Evolutionary conservation across 2,113 vertebrate genomes (phyloP).

Genomic region (Emydocephalus ijimae): DNA sequence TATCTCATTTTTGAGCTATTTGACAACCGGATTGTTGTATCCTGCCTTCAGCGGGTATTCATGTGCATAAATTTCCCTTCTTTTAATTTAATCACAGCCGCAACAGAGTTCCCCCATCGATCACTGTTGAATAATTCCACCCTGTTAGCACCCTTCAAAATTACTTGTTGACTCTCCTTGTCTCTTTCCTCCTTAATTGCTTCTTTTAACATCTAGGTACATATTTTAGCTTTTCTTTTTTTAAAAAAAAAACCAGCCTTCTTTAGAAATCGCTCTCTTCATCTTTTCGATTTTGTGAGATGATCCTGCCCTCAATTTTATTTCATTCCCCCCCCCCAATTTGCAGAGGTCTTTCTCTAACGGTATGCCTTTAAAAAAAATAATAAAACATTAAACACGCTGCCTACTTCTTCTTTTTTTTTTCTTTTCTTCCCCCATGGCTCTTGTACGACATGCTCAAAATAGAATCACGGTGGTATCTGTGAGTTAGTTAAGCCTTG

Average conservation of each 20-base stretch:
- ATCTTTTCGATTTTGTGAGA: constrained; percentile 32
- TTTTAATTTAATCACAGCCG: constrained; percentile 8
- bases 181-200: constrained; percentile 38
- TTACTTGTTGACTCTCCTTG: constrained; percentile 29
- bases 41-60: constrained; percentile 25
- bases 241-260: neutral
- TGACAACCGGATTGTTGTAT: neutral
- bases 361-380: neutral
- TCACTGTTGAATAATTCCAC: constrained; percentile 41
- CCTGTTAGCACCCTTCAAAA: constrained; percentile 43
- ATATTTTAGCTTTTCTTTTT: constrained; percentile 27
- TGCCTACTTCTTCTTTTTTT: no score
- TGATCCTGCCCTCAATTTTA: constrained; percentile 2
- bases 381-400: neutral
- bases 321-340: neutral
- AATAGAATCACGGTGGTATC: neutral
- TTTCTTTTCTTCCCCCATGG: no score
- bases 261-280: constrained; percentile 25
- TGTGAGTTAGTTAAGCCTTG: neutral
- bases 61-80: constrained; percentile 37
- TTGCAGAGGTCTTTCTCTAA: constrained; percentile 30
- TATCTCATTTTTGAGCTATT: constrained; percentile 29
- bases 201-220: constrained; percentile 22
- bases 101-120: constrained; percentile 17
- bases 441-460: neutral